Conservation (phyloP, 37 sponge, comb jelly and placozoan genomes). For the Halichondria panicea region DNA sequence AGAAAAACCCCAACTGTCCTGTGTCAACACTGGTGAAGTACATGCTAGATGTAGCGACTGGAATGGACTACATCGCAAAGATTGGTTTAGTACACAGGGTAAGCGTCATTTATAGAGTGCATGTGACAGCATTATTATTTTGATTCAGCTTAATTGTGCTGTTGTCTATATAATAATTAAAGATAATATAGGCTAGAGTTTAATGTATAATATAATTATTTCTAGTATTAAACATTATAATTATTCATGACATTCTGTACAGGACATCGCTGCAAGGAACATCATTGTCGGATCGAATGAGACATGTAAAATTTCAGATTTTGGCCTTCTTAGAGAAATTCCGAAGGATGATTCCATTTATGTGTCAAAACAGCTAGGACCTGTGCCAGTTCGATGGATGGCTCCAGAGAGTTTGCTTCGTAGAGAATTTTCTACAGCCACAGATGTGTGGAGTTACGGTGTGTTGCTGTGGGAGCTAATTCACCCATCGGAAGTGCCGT, state of each 20-base stretch:
- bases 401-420: constrained; percentile 37
- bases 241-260: background rate
- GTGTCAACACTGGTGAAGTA: constrained; percentile 52
- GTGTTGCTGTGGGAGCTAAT: constrained; percentile 50
- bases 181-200: background rate
- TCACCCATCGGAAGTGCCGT: constrained; percentile 15
- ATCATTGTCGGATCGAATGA: constrained; percentile 5
- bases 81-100: constrained; percentile 70
- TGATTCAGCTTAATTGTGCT: too few relatives aligned
- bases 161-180: too few relatives aligned
- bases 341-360: background rate
- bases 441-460: constrained; percentile 61
- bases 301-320: constrained; percentile 20
- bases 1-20: constrained; percentile 16
- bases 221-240: background rate
- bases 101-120: background rate
- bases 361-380: background rate
- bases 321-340: constrained; percentile 15
- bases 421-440: constrained; percentile 16
- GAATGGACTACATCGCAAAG: constrained; percentile 72
- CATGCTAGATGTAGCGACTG: constrained; percentile 72
- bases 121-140: too few relatives aligned
- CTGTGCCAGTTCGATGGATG: constrained; percentile 37
- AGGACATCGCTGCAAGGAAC: constrained; percentile 7
- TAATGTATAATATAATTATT: background rate